phyloP scores from a whole-genome alignment of 2,888 invertebrate genomes.

The Dryadula phaetusa region DNA sequence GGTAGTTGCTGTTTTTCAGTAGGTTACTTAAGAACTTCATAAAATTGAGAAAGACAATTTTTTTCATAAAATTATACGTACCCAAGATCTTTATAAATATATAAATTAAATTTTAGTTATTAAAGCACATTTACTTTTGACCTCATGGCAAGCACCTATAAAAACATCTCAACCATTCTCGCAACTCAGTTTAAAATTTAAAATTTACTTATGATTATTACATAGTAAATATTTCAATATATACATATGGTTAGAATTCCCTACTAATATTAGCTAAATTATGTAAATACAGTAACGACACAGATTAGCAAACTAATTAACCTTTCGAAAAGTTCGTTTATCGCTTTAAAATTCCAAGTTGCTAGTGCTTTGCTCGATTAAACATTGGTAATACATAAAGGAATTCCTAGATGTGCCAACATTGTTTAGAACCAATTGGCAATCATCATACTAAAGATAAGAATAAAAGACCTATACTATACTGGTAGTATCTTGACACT shows the following conservation, averaged over 20 bases:
- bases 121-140: not conserved
- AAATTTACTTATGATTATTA: conserved; percentile 4
- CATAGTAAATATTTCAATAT: not conserved
- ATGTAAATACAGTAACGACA: conserved; percentile 25
- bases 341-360: not conserved
- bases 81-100: too few relatives aligned
- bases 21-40: too few relatives aligned
- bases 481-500: too few relatives aligned
- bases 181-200: not conserved
- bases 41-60: too few relatives aligned
- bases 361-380: conserved; percentile 12
- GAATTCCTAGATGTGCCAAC: not conserved
- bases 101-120: too few relatives aligned
- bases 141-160: too few relatives aligned
- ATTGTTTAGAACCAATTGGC: too few relatives aligned
- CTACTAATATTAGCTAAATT: conserved; percentile 17
- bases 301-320: conserved; percentile 34
- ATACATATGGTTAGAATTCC: not conserved
- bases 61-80: too few relatives aligned
- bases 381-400: conserved; percentile 1
- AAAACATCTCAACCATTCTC: not conserved
- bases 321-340: conserved; percentile 26
- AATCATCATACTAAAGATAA: too few relatives aligned
- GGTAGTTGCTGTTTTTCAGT: too few relatives aligned
- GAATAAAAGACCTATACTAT: too few relatives aligned